Evolutionary conservation across 1,140 invertebrate species (phyloP).

Genomic region (Charaxes varanes): DNA sequence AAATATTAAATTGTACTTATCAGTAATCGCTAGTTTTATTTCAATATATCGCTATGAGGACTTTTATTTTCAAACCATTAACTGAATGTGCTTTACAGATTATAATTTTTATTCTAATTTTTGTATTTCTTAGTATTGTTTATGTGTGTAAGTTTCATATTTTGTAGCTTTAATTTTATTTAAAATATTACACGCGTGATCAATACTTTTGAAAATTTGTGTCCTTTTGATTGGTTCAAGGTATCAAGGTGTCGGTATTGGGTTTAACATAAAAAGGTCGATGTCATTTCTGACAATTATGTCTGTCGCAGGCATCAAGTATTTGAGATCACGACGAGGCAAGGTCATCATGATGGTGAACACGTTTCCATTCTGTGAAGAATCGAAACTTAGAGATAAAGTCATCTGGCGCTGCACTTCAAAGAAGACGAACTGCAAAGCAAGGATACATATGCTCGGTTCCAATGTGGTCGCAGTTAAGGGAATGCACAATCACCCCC

Average conservation of each 20-base stretch:
- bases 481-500: slow-evolving; percentile 70
- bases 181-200: too few relatives aligned
- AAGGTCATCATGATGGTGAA: slow-evolving; percentile 74
- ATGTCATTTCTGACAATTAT: slow-evolving; percentile 34
- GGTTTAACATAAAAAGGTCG: slow-evolving; percentile 12
- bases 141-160: too few relatives aligned
- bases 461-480: slow-evolving; percentile 67
- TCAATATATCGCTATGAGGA: too few relatives aligned
- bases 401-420: slow-evolving; percentile 73
- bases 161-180: too few relatives aligned
- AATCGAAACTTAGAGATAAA: slow-evolving; percentile 68
- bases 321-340: slow-evolving; percentile 67
- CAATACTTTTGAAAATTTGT: too few relatives aligned
- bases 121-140: too few relatives aligned
- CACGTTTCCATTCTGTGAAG: slow-evolving; percentile 72
- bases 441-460: slow-evolving; percentile 68
- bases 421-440: slow-evolving; percentile 72
- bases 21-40: slow-evolving; percentile 64
- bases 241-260: slow-evolving; percentile 23
- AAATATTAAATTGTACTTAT: slow-evolving; percentile 73
- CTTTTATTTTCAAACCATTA: too few relatives aligned
- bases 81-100: too few relatives aligned
- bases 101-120: too few relatives aligned
- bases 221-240: too few relatives aligned
- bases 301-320: slow-evolving; percentile 67